Base-by-base conservation (phyloP, 2,113 vertebrate genomes). In the Microcebus lehilahytsara region DNA sequence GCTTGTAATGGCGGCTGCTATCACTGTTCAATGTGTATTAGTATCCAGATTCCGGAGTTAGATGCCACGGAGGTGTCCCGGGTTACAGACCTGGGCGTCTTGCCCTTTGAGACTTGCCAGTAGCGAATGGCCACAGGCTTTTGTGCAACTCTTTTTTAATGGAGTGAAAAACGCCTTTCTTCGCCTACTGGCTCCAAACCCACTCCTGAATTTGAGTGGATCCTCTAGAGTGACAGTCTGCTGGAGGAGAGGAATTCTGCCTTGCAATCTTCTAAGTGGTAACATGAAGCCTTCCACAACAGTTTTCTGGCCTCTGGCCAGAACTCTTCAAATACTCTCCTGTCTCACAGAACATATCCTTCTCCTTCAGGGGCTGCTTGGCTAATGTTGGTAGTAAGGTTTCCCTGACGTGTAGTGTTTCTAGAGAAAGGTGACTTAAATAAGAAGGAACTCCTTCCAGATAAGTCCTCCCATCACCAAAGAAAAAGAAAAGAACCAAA, bases 351-450 rank as follows among this genome's bases (percentile, higher is more conserved):
- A 9, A 20, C 6, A 89, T 66, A 19, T 66, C 64, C 9, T 56
- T 32, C 58, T 93, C 71, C 49, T 88, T 84, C 32, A 25, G n/a
- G 81, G 71, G n/a, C 37, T 37, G 40, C 27, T 46, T 91, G 11
- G 19, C 78, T 74, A 69, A 90, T 58, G 71, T 34, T 74, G 42
- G 87, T 64, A 60, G 42, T 46, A 62, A 85, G 46, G 13, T 85
- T 87, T 90, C 84, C 56, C 42, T 80, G 42, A 77, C 32, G 49
- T 1, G 49, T 1, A 56, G 53, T 20, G 62, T 78, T 92, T 25
- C 46, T 92, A 85, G 58, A 94, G 69, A 74, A 89, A 94, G 56
- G 67, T 60, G 58, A 79, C 34, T 85, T 95, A 91, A 84, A n/a
- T 42, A 85, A 79, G 23, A 46, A 90, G 40, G 4, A 22, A 84